Base-by-base conservation (phyloP, 2,888 invertebrate species). In the Himalopsyche anomala region DNA sequence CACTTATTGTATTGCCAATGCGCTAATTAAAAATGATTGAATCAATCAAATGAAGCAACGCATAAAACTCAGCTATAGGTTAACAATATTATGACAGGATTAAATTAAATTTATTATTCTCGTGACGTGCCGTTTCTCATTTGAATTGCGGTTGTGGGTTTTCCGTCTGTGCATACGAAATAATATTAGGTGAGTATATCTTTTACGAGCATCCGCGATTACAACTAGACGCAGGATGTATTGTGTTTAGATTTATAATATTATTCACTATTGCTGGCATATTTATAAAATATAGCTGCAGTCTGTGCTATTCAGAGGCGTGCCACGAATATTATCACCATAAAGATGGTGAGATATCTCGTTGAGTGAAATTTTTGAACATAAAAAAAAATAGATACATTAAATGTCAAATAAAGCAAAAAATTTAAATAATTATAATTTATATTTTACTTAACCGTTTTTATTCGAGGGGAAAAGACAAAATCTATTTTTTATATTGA, bases 211-310 rank as follows among this genome's bases (percentile, higher is more conserved):
- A 36, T 74, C 74, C 74, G 74, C 74, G 74, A 36, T 28, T 36
- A 74, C 38, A 74, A 74, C 74, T 74, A 74, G 74, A 36, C 74
- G 74, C 74, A 74, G 74, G 74, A 74, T 74, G 74, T 36, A 74
- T 74, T 74, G 74, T 74, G 74, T 74, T 74, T 36, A 74, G 74
- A 74, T 74, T 74, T 74, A 74, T 74, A 74, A 74, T 74, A 74
- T 74, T 74, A 36, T 36, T 36, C 74, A 38, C 74, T 2, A 74
- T 74, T 74, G 19, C 74, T 74, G 74, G 74, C 74, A 74, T 74
- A 74, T 74, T 38, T 74, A 36, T 74, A 74, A 74, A 74, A 74
- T 36, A 74, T 74, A 15, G 38, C 15, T 36, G 74, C 74, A 36
- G 74, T 6, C 38, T 51, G 15, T 11, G 15, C 74, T 74, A 36